Evolutionary conservation across 2,888 invertebrate species (phyloP).

Genomic region (Harmothoe impar): DNA sequence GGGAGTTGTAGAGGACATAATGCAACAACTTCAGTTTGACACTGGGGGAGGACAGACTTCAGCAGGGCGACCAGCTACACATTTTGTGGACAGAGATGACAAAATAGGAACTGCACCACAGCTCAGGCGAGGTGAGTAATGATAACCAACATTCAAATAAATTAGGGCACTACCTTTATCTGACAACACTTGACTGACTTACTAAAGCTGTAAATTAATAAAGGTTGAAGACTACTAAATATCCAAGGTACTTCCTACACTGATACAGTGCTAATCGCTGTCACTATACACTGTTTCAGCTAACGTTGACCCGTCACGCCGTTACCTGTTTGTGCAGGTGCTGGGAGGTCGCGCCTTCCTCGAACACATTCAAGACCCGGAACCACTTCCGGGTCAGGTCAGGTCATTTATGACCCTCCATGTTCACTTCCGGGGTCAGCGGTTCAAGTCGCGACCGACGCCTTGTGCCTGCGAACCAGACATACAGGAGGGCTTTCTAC

Average conservation of each 20-base stretch:
- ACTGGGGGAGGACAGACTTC: background rate
- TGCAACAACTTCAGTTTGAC: constrained; percentile 79
- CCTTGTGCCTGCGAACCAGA: constrained; percentile 83
- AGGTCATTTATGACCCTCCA: constrained; percentile 75
- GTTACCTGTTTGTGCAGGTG: constrained; percentile 81
- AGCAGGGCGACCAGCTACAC: constrained; percentile 73
- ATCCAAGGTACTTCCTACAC: too few relatives aligned
- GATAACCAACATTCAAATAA: too few relatives aligned
- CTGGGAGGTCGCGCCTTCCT: constrained; percentile 82
- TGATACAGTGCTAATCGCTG: too few relatives aligned
- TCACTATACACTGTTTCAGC: too few relatives aligned
- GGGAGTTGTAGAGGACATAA: constrained; percentile 80
- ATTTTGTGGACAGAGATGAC: constrained; percentile 77
- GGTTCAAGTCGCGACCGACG: constrained; percentile 80
- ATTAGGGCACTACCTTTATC: too few relatives aligned
- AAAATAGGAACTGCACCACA: constrained; percentile 65
- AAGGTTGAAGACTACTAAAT: too few relatives aligned
- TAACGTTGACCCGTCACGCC: constrained; percentile 80
- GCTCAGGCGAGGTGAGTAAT: background rate
- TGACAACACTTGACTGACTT: too few relatives aligned
- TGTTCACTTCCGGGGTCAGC: constrained; percentile 81
- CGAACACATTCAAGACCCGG: constrained; percentile 80
- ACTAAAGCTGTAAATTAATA: too few relatives aligned
- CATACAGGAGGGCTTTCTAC: constrained; percentile 81
- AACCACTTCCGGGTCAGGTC: constrained; percentile 74